Conservation (phyloP, 1,140 invertebrate species). For the Arion vulgaris region DNA sequence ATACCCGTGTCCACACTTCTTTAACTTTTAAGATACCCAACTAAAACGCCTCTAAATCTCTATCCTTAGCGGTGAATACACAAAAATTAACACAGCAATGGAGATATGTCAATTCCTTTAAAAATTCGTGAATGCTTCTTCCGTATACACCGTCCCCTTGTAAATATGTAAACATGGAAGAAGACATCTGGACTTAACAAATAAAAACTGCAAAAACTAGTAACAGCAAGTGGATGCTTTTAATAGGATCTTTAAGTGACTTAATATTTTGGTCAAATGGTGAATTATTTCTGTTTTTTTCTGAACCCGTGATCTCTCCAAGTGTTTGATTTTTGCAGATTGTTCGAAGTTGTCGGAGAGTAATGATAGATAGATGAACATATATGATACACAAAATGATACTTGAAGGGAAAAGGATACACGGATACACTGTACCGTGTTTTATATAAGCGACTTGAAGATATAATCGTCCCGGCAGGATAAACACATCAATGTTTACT, state of each 20-base stretch:
- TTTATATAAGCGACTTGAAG: not conserved
- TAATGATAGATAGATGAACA: not conserved
- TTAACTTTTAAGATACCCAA: not conserved
- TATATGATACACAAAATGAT: not conserved
- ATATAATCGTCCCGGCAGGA: not conserved
- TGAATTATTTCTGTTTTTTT: not conserved
- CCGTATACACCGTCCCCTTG: not conserved
- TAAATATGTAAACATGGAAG: not conserved
- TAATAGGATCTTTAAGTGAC: not conserved
- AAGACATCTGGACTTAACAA: not conserved
- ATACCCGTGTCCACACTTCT: not conserved
- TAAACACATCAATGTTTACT: not conserved
- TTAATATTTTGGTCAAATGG: not conserved
- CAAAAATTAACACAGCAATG: not conserved
- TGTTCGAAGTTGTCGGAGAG: not conserved
- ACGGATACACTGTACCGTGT: not conserved
- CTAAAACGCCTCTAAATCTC: not conserved
- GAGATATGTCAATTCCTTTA: not conserved
- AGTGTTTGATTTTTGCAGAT: not conserved
- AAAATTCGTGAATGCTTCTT: not conserved
- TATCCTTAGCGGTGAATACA: not conserved
- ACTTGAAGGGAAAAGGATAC: not conserved
- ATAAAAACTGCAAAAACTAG: not conserved
- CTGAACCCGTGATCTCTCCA: not conserved
- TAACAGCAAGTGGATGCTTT: not conserved